Evolutionary conservation across 2,888 invertebrate genomes (phyloP).

Genomic region (Nomada fucata): DNA sequence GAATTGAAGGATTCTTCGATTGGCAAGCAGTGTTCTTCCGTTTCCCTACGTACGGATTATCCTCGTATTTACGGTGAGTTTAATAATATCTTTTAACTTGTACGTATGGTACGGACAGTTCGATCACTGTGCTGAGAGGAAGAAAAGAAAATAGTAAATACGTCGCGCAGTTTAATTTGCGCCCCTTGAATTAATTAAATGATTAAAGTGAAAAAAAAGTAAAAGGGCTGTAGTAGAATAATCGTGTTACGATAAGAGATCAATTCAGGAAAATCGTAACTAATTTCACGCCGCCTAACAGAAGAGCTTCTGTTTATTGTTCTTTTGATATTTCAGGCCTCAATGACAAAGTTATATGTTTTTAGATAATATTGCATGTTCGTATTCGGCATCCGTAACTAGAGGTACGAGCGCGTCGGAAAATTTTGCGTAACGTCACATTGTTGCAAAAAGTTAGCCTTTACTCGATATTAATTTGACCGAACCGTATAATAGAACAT

Average conservation of each 20-base stretch:
- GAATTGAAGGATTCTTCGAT: slow-evolving; percentile 45
- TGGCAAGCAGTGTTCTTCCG: slow-evolving; percentile 63
- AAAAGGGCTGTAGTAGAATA: slow-evolving; percentile 39
- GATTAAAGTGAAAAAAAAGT: slow-evolving; percentile 5
- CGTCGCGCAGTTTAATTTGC: not conserved
- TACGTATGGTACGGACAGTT: too few relatives aligned
- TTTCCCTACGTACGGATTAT: slow-evolving; percentile 77
- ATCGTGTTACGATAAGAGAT: slow-evolving; percentile 1
- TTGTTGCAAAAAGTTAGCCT: too few relatives aligned
- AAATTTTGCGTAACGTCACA: too few relatives aligned
- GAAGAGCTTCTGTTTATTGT: slow-evolving; percentile 46
- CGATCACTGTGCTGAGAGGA: too few relatives aligned
- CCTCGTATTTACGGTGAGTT: slow-evolving; percentile 81
- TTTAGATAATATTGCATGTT: not conserved
- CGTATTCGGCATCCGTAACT: too few relatives aligned
- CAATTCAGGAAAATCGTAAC: slow-evolving; percentile 22
- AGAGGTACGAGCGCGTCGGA: too few relatives aligned
- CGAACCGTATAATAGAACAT: too few relatives aligned
- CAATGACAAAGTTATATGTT: slow-evolving; percentile 24
- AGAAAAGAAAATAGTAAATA: too few relatives aligned
- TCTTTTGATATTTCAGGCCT: slow-evolving; percentile 1
- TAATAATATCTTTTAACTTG: not conserved
- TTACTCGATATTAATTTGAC: too few relatives aligned
- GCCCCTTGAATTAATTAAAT: too few relatives aligned
- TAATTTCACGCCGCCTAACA: slow-evolving; percentile 13